Evolutionary conservation across 2,113 vertebrate species (phyloP), one percentile per base, ranked within the genome.

Genomic region (Gambusia affinis): DNA sequence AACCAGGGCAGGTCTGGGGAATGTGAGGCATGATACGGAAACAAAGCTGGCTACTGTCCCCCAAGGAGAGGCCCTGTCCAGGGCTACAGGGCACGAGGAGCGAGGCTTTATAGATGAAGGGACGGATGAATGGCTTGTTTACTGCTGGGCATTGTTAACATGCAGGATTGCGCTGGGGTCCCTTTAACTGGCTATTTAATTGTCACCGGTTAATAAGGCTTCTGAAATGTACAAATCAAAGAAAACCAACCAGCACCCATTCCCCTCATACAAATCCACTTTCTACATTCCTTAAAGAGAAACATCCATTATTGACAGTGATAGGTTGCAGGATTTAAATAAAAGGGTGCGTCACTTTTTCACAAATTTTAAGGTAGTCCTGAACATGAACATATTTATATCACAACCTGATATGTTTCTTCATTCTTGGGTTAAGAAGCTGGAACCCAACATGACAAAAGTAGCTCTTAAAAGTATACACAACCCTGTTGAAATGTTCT

Each of bases 31-130:
- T 87, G 85, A 91, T 87, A 80, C 57, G 70, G 86, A 79, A 94
- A 95, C 94, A 95, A 94, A 92, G 93, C 74, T 28, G 31, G 81
- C 81, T 79, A 92, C 91, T 95, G 94, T 95, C 92, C 88, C 94
- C 88, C 51, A 64, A 81, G 76, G 89, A 79, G 89, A 90, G 91
- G 85, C 85, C 89, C 82, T 68, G 76, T 85, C 72, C 78, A 76
- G 85, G 88, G 88, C 81, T 83, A 68, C 84, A 75, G 84, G 85
- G 88, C 82, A 76, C 47, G 4, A 81, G 85, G 75, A 90, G 76
- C 80, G 84, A 80, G 83, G 73, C 67, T 90, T 79, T 75, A 63
- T 70, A 75, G 79, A 76, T 61, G 75, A 78, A 78, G 62, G 72
- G 60, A 82, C 66, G 39, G 74, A 80, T 79, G 67, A 75, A 81